Evolutionary conservation across 2,113 vertebrate species (phyloP).

Genomic region (Nibea coibor): DNA sequence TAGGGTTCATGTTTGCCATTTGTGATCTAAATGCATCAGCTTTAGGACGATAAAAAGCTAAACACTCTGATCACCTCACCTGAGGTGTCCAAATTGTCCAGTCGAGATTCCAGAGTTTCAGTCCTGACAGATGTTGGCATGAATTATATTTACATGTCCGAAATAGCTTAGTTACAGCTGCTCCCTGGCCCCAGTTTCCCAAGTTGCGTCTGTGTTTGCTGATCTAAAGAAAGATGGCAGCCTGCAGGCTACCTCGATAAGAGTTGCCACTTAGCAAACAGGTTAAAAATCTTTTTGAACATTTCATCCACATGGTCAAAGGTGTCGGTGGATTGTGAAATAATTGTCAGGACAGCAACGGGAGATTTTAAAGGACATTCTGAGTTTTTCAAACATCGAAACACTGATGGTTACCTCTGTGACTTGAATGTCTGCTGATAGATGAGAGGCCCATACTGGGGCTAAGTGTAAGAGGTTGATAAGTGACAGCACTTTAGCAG

Average conservation of each 20-base stretch:
- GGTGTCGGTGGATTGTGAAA: not conserved
- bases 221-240: not conserved
- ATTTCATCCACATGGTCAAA: not conserved
- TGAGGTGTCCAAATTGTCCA: too few species aligned
- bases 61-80: too few species aligned
- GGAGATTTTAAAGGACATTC: not conserved
- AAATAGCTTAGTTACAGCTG: too few species aligned
- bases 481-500: not conserved
- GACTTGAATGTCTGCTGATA: not conserved
- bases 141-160: too few species aligned
- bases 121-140: too few species aligned
- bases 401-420: not conserved
- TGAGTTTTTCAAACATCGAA: not conserved
- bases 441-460: not conserved
- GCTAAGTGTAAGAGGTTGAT: not conserved
- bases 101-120: too few species aligned
- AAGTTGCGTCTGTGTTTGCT: not conserved
- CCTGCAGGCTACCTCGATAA: too few species aligned
- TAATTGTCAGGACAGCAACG: not conserved
- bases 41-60: not conserved
- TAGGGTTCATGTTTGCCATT: not conserved
- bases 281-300: too few species aligned
- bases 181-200: not conserved
- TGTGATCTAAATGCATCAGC: not conserved
- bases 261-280: too few species aligned